Conservation (phyloP, 1,140 invertebrate genomes). For the Diploscapter pachys region DNA sequence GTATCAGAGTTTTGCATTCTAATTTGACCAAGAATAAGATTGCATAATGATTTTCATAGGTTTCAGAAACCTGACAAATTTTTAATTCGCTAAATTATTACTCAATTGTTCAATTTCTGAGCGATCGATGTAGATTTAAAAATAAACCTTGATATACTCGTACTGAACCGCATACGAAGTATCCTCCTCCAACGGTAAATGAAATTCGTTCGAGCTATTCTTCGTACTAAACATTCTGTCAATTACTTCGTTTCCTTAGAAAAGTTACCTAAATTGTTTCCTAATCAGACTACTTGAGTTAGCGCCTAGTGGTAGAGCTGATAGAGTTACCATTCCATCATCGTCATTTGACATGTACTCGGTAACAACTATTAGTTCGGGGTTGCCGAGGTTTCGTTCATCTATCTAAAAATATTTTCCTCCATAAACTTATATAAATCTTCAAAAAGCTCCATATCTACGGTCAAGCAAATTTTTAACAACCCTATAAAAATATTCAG, state of each 20-base stretch:
- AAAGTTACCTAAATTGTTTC: constrained; percentile 20
- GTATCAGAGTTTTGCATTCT: too few relatives aligned
- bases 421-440: constrained; percentile 5
- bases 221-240: constrained; percentile 24
- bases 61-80: too few relatives aligned
- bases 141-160: constrained; percentile 44
- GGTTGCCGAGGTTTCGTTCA: background rate
- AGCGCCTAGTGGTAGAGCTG: constrained; percentile 12
- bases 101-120: too few relatives aligned
- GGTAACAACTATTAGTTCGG: constrained; percentile 15
- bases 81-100: too few relatives aligned
- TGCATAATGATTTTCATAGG: too few relatives aligned
- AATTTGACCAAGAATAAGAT: too few relatives aligned
- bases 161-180: constrained; percentile 52
- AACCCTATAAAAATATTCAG: too few relatives aligned
- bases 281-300: constrained; percentile 6
- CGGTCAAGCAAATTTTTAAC: too few relatives aligned
- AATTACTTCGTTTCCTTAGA: background rate
- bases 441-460: background rate
- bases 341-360: constrained; percentile 10
- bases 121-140: too few relatives aligned
- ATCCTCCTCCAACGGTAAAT: constrained; percentile 42
- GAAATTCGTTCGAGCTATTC: constrained; percentile 24
- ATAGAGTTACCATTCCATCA: constrained; percentile 21
- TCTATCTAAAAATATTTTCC: constrained; percentile 6